phyloP scores from a whole-genome alignment of 2,888 invertebrate species.

The Drosophila setosimentum region DNA sequence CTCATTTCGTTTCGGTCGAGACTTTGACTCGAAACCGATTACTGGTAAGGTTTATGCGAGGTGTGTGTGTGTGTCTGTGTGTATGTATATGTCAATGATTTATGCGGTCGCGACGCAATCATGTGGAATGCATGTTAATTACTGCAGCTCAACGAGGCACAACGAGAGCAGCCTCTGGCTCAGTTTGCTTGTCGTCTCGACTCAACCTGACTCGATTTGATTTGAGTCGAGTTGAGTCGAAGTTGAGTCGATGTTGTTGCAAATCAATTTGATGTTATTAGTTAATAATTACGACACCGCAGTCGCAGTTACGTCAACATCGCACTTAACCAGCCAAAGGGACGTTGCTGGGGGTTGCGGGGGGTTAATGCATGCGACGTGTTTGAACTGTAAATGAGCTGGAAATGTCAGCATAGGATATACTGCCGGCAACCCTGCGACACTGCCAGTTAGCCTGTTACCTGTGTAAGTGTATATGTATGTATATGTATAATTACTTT shows the following conservation, averaged over 20 bases:
- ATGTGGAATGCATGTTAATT: constrained; percentile 82
- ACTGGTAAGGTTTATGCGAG: constrained; percentile 43
- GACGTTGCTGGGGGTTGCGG: constrained; percentile 22
- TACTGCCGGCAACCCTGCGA: constrained; percentile 38
- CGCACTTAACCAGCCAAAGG: constrained; percentile 70
- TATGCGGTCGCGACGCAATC: constrained; percentile 74
- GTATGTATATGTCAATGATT: constrained; percentile 56
- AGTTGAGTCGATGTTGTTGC: constrained; percentile 62
- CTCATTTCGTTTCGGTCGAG: constrained; percentile 57
- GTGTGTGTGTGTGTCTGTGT: constrained; percentile 24
- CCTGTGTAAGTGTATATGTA: not conserved
- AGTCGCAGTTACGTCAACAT: constrained; percentile 57
- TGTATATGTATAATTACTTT: constrained; percentile 31
- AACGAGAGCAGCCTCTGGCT: constrained; percentile 24
- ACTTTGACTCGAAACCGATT: constrained; percentile 74
- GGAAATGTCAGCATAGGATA: constrained; percentile 68
- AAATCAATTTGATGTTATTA: constrained; percentile 81
- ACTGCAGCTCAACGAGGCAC: constrained; percentile 55
- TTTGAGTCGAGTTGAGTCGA: not conserved
- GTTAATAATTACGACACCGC: constrained; percentile 78
- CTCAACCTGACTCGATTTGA: not conserved
- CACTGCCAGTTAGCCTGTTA: not conserved
- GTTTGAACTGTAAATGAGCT: constrained; percentile 80
- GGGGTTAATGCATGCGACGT: constrained; percentile 78
- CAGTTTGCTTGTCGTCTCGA: not conserved